Percentiles rank a stretch among this genome's conserved stretches.
Evolutionary conservation across 1,140 invertebrate genomes (phyloP).

Genomic region (Battus philenor): DNA sequence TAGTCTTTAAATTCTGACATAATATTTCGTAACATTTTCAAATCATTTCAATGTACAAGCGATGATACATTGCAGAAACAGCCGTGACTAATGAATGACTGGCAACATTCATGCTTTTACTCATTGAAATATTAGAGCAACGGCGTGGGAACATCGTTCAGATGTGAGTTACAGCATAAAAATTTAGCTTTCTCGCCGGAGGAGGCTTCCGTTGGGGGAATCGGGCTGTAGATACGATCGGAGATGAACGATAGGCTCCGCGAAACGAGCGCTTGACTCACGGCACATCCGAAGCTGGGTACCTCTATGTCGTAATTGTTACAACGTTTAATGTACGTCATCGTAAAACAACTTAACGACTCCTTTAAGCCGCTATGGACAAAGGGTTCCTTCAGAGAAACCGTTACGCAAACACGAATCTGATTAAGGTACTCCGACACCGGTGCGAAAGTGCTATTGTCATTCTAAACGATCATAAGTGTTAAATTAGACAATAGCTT

Average conservation of each 20-base stretch:
- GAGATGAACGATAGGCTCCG: slow-evolving; percentile 45
- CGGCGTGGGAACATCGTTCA: slow-evolving; percentile 44
- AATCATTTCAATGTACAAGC: slow-evolving; percentile 5
- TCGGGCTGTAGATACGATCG: slow-evolving; percentile 42
- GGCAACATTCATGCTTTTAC: slow-evolving; percentile 10
- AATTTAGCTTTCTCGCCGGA: slow-evolving; percentile 57
- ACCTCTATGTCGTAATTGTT: slow-evolving; percentile 12
- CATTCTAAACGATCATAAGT: too few relatives aligned
- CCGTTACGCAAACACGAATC: slow-evolving; percentile 15
- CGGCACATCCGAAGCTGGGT: slow-evolving; percentile 31
- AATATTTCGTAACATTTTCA: too few relatives aligned
- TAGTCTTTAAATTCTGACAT: too few relatives aligned
- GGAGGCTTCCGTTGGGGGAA: slow-evolving; percentile 47
- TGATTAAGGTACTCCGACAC: slow-evolving; percentile 8
- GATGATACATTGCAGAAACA: slow-evolving; percentile 7
- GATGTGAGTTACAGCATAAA: slow-evolving; percentile 53
- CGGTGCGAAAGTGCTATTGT: background rate
- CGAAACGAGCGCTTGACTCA: slow-evolving; percentile 52
- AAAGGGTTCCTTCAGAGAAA: slow-evolving; percentile 7
- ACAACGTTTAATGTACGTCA: slow-evolving; percentile 10
- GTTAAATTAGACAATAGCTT: too few relatives aligned
- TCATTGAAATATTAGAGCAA: slow-evolving; percentile 20
- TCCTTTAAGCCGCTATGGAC: slow-evolving; percentile 16
- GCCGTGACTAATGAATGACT: slow-evolving; percentile 15
- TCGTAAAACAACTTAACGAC: slow-evolving; percentile 11